A percentile compares a stretch with the other conserved stretches of the same genome.
Evolutionary conservation across 2,888 invertebrate genomes (phyloP).

Genomic region (Xylota segnis): DNA sequence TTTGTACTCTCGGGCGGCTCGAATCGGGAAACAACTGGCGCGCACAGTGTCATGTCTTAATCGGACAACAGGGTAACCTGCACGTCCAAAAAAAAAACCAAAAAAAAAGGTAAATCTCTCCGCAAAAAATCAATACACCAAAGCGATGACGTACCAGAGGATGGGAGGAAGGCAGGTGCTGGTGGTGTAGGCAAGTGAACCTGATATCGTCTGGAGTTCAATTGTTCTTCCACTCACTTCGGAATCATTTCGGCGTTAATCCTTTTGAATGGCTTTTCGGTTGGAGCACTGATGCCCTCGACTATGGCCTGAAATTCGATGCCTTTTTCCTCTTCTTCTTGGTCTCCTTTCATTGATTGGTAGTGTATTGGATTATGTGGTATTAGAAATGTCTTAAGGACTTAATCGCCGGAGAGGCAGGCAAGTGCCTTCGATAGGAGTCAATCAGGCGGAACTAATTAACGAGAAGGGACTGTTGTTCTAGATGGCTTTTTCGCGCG

Average conservation of each 20-base stretch:
- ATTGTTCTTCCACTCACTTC: constrained; percentile 52
- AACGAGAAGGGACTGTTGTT: constrained; percentile 62
- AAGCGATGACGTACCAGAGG: neutral
- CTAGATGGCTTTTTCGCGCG: constrained; percentile 29
- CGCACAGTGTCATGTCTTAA: constrained; percentile 53
- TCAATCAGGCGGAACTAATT: constrained; percentile 70
- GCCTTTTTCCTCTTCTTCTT: constrained; percentile 13
- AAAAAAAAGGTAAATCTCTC: neutral
- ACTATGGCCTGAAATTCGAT: constrained; percentile 58
- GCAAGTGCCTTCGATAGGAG: constrained; percentile 67
- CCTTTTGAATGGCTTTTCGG: constrained; percentile 51
- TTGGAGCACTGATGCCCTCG: constrained; percentile 24
- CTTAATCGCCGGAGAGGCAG: constrained; percentile 69
- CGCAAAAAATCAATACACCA: constrained; percentile 26
- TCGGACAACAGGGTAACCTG: constrained; percentile 26
- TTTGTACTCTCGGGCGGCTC: constrained; percentile 23
- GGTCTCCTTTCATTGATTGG: constrained; percentile 25
- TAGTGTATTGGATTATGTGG: constrained; percentile 72
- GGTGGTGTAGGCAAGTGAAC: constrained; percentile 35
- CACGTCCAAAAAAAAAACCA: neutral
- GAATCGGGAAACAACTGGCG: constrained; percentile 16
- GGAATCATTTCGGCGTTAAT: constrained; percentile 69
- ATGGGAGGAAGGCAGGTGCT: neutral
- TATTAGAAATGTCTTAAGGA: constrained; percentile 74
- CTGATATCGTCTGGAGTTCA: constrained; percentile 59